Conservation (phyloP, 2,888 invertebrate species). For the Erebia aethiops region DNA sequence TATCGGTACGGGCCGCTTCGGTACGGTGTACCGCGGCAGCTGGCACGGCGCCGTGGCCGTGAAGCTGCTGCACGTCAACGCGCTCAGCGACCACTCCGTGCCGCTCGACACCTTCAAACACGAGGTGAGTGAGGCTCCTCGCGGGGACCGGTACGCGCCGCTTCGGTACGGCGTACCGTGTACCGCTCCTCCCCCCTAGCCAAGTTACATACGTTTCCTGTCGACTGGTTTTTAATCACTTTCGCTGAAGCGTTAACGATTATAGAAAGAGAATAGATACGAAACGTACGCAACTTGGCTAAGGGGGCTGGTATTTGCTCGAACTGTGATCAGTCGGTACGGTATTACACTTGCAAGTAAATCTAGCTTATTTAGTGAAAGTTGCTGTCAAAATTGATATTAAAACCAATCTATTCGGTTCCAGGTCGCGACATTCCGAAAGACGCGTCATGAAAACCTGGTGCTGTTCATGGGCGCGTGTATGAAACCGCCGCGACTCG, state of each 20-base stretch:
- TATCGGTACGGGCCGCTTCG: slow-evolving; percentile 96
- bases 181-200: too few relatives aligned
- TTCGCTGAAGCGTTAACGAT: too few relatives aligned
- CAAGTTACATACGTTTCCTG: too few relatives aligned
- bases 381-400: neutral
- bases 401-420: neutral
- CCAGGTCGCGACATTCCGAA: slow-evolving; percentile 96
- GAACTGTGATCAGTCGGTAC: too few relatives aligned
- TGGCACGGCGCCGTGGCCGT: slow-evolving; percentile 99
- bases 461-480: slow-evolving; percentile 99
- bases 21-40: slow-evolving; percentile 95
- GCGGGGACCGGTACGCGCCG: slow-evolving; percentile 95
- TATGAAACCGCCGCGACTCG: slow-evolving; percentile 97
- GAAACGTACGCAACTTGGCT: too few relatives aligned
- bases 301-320: too few relatives aligned
- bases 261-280: too few relatives aligned
- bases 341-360: too few relatives aligned
- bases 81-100: slow-evolving; percentile 90
- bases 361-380: too few relatives aligned
- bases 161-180: slow-evolving; percentile 92
- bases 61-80: slow-evolving; percentile 96
- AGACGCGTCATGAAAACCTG: slow-evolving; percentile 98
- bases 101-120: slow-evolving; percentile 97
- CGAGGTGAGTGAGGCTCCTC: slow-evolving; percentile 91
- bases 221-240: too few relatives aligned